Base-by-base conservation (phyloP, 2,888 invertebrate species). In the Drosophila macrospina region DNA sequence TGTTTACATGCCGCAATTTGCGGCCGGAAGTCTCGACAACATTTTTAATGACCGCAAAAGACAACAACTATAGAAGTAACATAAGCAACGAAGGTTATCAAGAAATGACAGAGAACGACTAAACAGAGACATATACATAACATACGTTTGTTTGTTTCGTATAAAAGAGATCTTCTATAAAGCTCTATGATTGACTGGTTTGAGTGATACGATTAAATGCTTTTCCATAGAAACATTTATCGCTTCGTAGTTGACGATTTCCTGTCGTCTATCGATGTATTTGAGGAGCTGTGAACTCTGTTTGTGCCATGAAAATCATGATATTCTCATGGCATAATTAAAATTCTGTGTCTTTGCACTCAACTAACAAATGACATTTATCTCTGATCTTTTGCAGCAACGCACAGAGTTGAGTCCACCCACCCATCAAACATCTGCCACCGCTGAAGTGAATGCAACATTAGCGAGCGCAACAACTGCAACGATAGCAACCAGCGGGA, bases 351-450 rank as follows among this genome's bases (percentile, higher is more conserved):
- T 20, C 1, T 20, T 20, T 11, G 3, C 28, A 37, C 10, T 6
- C 0, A 15, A 55, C 42, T 44, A 51, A 65, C 16, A 2, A n/a
- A 30, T 15, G 8, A n/a, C 16, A 6, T 4, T 1, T 24, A 20
- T 61, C 6, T 42, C 44, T 51, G 61, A 55, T 41, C 15, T 39
- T 30, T 68, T 90, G 20, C 74, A 92, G 92, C 92, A 92, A 91
- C 92, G 91, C 81, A 92, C 92, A 7, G 92, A 91, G 67, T 68
- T 91, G 48, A 91, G 90, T 78, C 91, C 91, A 34, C 90, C 92
- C 69, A 86, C 89, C 62, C 91, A 92, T 81, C 91, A 91, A 67
- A 73, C 91, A 60, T 80, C 85, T 52, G 83, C 74, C 57, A 89
- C 82, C 47, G 80, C 86, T 32, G 91, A 91, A 57, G 80, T 88